Percentiles rank a stretch among this genome's conserved stretches.
Evolutionary conservation across 2,797 vertebrate species (phyloP).

Genomic region (Muscicapa comitata): DNA sequence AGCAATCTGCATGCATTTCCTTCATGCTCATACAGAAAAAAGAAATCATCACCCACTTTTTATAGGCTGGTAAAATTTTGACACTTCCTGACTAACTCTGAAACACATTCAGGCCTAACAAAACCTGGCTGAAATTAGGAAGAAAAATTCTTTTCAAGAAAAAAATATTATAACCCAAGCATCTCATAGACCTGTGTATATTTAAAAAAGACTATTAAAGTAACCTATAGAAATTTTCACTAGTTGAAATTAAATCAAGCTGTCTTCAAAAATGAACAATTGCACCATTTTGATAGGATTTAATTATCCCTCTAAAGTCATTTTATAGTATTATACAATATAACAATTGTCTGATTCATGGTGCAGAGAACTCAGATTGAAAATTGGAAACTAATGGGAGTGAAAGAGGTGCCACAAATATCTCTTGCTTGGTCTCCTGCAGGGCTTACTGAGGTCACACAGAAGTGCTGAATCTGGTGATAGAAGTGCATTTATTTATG

Average conservation of each 20-base stretch:
- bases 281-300: not conserved
- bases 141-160: not conserved
- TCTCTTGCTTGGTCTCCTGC: not conserved
- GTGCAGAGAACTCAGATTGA: not conserved
- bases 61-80: not conserved
- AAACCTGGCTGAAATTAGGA: not conserved
- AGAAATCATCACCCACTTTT: not conserved
- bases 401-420: not conserved
- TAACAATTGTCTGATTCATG: not conserved
- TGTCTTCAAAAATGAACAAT: not conserved
- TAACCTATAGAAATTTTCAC: not conserved
- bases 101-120: not conserved
- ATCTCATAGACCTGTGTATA: not conserved
- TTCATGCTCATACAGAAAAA: not conserved
- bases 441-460: not conserved
- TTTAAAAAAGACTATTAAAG: not conserved
- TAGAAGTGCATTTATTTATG: not conserved
- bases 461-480: not conserved
- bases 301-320: not conserved
- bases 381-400: not conserved
- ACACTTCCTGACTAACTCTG: not conserved
- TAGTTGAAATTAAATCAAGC: not conserved
- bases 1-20: not conserved
- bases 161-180: not conserved
- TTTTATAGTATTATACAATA: not conserved